These are phyloP conservation scores for Leptoclinus maculatus DNA, from an alignment of 2,797 vertebrate species.

Conservation along the genomic window DNA sequence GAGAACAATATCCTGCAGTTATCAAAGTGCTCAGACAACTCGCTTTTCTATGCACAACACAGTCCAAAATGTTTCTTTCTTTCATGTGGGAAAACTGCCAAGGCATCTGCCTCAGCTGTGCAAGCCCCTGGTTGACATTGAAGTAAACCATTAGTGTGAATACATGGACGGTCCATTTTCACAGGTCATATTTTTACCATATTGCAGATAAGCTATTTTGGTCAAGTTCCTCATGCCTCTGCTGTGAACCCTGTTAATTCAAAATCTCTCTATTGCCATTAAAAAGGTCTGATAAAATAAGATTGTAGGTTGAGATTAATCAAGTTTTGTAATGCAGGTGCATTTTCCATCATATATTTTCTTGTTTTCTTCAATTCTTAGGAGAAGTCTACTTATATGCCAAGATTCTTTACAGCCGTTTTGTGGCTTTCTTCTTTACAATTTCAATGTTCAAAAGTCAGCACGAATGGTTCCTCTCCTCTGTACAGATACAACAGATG, in stretches of 20 bases:
- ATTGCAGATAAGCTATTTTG: conserved; percentile 13
- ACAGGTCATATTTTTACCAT: conserved; percentile 26
- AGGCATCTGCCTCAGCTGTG: conserved; percentile 59
- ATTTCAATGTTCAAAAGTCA: not conserved
- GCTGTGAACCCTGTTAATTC: conserved; percentile 2
- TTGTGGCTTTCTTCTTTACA: not conserved
- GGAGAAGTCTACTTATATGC: not conserved
- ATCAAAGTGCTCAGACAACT: conserved; percentile 70
- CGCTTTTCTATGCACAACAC: conserved; percentile 46
- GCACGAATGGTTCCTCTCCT: not conserved
- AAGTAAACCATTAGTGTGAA: conserved; percentile 23
- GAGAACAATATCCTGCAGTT: conserved; percentile 73
- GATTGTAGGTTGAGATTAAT: not conserved
- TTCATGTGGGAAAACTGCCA: conserved; percentile 68
- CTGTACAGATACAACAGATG: not conserved
- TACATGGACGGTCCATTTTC: conserved; percentile 25
- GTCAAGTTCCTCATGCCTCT: not conserved
- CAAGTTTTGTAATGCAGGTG: not conserved
- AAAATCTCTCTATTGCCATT: not conserved
- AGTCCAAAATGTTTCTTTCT: conserved; percentile 43
- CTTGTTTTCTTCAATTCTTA: not conserved
- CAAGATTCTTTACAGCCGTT: not conserved
- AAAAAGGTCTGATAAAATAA: not conserved
- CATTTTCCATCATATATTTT: not conserved
- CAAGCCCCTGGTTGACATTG: conserved; percentile 47